Percentiles rank a stretch among this genome's conserved stretches.
These are phyloP conservation scores for Augiades crinisus DNA, from an alignment of 2,888 invertebrate species.

Conservation along the genomic window DNA sequence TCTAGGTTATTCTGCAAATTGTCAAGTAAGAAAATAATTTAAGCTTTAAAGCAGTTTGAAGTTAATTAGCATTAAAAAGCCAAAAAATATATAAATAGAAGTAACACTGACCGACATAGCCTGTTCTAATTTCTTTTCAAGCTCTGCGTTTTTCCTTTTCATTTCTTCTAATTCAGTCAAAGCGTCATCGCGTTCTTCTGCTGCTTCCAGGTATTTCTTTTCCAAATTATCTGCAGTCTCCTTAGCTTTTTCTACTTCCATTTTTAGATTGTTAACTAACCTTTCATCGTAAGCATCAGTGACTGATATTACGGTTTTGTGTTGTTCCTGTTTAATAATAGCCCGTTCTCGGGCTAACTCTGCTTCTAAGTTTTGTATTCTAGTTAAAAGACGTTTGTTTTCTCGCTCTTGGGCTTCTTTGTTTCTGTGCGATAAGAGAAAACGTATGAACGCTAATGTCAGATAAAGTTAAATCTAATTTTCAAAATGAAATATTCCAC, in stretches of 20 bases:
- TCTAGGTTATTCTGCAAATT: slow-evolving; percentile 62
- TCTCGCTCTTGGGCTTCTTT: slow-evolving; percentile 93
- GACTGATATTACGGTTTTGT: slow-evolving; percentile 76
- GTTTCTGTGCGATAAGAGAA: slow-evolving; percentile 71
- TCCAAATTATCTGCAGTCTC: slow-evolving; percentile 91
- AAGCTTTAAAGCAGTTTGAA: slow-evolving; percentile 21
- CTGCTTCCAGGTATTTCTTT: slow-evolving; percentile 87
- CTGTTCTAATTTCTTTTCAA: slow-evolving; percentile 89
- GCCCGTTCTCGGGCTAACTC: slow-evolving; percentile 88
- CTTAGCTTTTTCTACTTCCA: slow-evolving; percentile 88
- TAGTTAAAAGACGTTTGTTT: slow-evolving; percentile 90
- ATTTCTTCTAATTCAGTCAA: slow-evolving; percentile 90
- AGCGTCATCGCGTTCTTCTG: slow-evolving; percentile 88
- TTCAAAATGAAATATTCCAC: background rate
- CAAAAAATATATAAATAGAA: background rate
- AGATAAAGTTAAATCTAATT: background rate
- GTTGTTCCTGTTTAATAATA: slow-evolving; percentile 74
- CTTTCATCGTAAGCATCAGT: slow-evolving; percentile 83
- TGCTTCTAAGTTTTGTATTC: slow-evolving; percentile 90
- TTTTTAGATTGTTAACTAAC: slow-evolving; percentile 85
- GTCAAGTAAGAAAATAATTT: slow-evolving; percentile 23
- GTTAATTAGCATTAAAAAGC: slow-evolving; percentile 26
- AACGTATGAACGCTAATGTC: background rate
- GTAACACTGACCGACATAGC: slow-evolving; percentile 78
- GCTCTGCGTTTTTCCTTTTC: slow-evolving; percentile 87